phyloP scores from a whole-genome alignment of 1,140 invertebrate species.

The Trichogramma pretiosum region DNA sequence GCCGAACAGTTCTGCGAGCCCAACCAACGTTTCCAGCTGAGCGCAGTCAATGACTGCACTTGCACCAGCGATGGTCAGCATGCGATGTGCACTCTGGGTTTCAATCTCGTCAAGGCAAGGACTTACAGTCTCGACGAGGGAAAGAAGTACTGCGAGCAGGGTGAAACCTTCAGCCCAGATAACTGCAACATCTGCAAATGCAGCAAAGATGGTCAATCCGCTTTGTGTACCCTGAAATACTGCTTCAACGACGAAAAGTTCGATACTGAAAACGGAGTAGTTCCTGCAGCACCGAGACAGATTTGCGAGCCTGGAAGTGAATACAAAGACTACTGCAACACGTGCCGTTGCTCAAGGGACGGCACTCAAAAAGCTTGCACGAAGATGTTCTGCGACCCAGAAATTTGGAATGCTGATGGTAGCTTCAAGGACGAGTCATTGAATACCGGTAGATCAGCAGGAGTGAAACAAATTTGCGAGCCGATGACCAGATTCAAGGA shows the following conservation, averaged over 20 bases:
- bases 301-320: neutral
- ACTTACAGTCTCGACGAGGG: neutral
- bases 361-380: neutral
- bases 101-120: too few species aligned
- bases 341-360: neutral
- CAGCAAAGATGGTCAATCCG: neutral
- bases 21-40: neutral
- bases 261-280: too few species aligned
- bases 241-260: neutral
- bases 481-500: neutral
- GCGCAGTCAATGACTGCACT: neutral
- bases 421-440: neutral
- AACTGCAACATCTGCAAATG: neutral
- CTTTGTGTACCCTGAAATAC: neutral
- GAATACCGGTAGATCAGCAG: too few species aligned
- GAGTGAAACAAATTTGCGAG: neutral
- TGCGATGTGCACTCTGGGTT: neutral
- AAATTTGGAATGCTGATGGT: neutral
- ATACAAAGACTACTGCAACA: neutral
- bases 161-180: neutral
- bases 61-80: constrained; percentile 1
- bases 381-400: neutral
- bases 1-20: neutral
- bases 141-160: neutral
- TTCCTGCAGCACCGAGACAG: neutral